These are phyloP conservation scores for Pristionchus mayeri DNA, from an alignment of 2,888 invertebrate genomes.

Conservation along the genomic window DNA sequence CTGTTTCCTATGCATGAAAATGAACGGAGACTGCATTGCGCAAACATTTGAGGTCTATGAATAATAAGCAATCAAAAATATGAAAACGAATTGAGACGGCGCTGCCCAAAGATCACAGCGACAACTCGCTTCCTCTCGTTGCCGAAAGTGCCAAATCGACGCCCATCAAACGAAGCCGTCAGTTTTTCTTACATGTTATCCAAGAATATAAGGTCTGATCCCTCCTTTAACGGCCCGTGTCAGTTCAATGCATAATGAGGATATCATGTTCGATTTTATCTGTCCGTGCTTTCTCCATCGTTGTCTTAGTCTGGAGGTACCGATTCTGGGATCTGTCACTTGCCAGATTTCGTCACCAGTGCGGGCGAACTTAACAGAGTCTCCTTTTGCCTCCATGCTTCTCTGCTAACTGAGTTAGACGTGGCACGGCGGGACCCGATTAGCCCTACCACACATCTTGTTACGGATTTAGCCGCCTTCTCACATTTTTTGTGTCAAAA, in stretches of 20 bases:
- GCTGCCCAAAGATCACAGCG: background rate
- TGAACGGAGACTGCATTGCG: too few species aligned
- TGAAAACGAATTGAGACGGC: background rate
- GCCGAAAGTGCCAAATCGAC: slow-evolving; percentile 17
- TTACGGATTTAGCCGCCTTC: too few species aligned
- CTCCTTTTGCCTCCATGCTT: background rate
- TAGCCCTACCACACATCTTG: background rate
- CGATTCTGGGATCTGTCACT: background rate
- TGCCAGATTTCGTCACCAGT: background rate
- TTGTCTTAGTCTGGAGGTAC: too few species aligned
- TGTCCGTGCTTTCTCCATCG: too few species aligned
- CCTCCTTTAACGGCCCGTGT: too few species aligned
- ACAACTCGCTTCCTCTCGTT: slow-evolving; percentile 27
- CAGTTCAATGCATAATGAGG: too few species aligned
- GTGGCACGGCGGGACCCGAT: background rate
- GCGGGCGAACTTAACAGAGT: background rate
- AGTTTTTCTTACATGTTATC: too few species aligned
- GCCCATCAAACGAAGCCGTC: background rate
- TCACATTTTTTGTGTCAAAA: background rate
- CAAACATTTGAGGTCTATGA: too few species aligned
- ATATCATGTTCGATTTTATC: too few species aligned
- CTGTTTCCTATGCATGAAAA: too few species aligned
- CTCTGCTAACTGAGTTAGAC: slow-evolving; percentile 13
- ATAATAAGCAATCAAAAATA: too few species aligned
- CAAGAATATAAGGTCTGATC: too few species aligned